Evolutionary conservation across 2,888 invertebrate genomes (phyloP).

Genomic region (Folsomia candida): DNA sequence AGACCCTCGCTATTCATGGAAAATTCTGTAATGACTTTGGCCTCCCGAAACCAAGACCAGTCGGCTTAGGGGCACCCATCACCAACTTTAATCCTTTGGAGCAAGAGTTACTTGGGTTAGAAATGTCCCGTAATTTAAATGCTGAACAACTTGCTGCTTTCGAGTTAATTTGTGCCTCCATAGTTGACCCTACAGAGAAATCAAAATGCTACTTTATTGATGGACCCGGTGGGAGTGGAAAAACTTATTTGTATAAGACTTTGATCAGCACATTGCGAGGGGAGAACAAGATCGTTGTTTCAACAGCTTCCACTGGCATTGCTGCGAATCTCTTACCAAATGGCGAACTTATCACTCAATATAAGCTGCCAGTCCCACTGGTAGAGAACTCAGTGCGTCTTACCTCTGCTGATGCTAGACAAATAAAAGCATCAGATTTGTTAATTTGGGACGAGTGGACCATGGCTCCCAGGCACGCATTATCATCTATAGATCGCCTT

Average conservation of each 20-base stretch:
- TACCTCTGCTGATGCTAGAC: not conserved
- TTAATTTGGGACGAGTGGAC: slow-evolving; percentile 29
- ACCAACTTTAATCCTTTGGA: not conserved
- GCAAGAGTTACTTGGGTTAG: not conserved
- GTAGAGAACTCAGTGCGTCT: slow-evolving; percentile 18
- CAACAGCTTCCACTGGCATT: slow-evolving; percentile 52
- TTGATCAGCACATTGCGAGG: slow-evolving; percentile 40
- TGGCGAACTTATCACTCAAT: slow-evolving; percentile 54
- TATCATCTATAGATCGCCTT: slow-evolving; percentile 23
- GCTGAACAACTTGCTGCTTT: slow-evolving; percentile 14
- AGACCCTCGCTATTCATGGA: no score
- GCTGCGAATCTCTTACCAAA: no score
- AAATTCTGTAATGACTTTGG: slow-evolving; percentile 14
- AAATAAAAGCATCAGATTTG: no score
- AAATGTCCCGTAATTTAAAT: slow-evolving; percentile 2
- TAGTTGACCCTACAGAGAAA: slow-evolving; percentile 55
- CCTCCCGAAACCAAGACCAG: slow-evolving; percentile 17
- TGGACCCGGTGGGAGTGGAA: no score
- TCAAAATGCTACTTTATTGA: slow-evolving; percentile 55
- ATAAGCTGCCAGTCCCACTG: slow-evolving; percentile 50
- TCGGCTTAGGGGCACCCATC: no score
- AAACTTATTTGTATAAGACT: no score
- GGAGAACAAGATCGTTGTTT: slow-evolving; percentile 27
- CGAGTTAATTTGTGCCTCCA: slow-evolving; percentile 46
- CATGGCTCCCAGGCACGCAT: slow-evolving; percentile 12